Evolutionary conservation across 2,797 vertebrate genomes (phyloP), one percentile per base, ranked within the genome.

Genomic region (Mormyrus hasselquistii): DNA sequence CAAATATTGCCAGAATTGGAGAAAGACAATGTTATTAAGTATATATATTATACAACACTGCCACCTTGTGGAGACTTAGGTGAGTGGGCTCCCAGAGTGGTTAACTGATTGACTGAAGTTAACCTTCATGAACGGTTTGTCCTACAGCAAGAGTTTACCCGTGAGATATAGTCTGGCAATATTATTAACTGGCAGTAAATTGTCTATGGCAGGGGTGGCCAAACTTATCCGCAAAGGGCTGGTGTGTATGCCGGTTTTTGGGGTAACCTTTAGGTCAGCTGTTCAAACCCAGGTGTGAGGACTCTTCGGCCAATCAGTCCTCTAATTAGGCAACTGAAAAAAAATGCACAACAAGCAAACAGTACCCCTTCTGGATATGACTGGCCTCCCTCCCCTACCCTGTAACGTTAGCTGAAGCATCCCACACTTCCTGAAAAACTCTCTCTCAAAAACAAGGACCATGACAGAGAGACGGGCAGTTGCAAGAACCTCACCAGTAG

Each of bases 31-130:
- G 1, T 12, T 10, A 69, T 12, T 0, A 69, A 34, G 9, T 65
- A 25, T 65, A 41, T 88, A 34, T n/a, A 85, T 86, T 89, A 91
- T 92, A 2, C 50, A 90, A 90, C 55, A 92, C 89, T 73, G 4
- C 91, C 91, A 49, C 73, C 93, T 92, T 73, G 53, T 92, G 93
- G 91, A 41, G 62, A 0, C 0, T 7, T 0, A 47, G 3, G 3
- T 14, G 52, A 47, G 41, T 44, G 3, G 8, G 8, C 19, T n/a
- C 44, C 16, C 44, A 49, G 16, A 83, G 44, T 7, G 8, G 79
- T 44, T n/a, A 44, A 49, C 14, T 83, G 44, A 9, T 3, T 83
- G 6, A 83, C 7, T 49, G 19, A 49, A 83, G 79, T n/a, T 76
- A 41, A 38, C 69, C 12, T 76, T 49, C 19, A n/a, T 0, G 16